Evolutionary conservation across 1,140 invertebrate species (phyloP), one percentile per base, ranked within the genome.

Genomic region (Colletes gigas): DNA sequence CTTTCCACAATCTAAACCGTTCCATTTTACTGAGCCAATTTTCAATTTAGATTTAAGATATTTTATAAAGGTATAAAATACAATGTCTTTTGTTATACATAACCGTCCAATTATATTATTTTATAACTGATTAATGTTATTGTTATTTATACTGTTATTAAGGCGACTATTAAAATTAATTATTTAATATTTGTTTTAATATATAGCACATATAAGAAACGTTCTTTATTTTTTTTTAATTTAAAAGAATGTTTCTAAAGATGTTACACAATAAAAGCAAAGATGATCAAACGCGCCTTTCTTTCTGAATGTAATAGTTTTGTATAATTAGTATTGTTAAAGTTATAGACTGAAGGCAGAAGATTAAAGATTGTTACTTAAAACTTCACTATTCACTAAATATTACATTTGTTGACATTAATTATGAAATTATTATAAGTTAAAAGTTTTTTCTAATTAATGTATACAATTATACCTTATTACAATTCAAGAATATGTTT

Each of bases 101-200:
- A 82, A 84, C 85, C 88, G 87, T 89, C 84, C 88, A 88, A 54
- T 87, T 75, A 72, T 66, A 83, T 87, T 83, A 87, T 77, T 88
- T 83, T 82, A 79, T 80, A 70, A 79, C 66, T 39, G 12, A 70
- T 70, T 79, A 66, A 65, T 65, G 15, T 77, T 65, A 79, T 52
- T 79, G 76, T 83, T 79, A 77, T 70, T 82, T 82, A 60, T 83
- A 79, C 21, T 82, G 63, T 85, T 86, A 76, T n/a, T 74, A 59
- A 21, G 44, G 44, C 14, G n/a, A 60, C 72, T 76, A 41, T 69
- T 82, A 78, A 50, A 41, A 70, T 62, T 71, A 73, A 69, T 80
- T 79, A 66, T 54, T 39, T 75, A 68, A 68, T 66, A 75, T 60
- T 10, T 75, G 63, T 60, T 70, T 68, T n/a, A 60, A 19, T 50